These are phyloP conservation scores for Microctenopoma steveboyesi DNA, from an alignment of 2,797 vertebrate species.

Conservation along the genomic window DNA sequence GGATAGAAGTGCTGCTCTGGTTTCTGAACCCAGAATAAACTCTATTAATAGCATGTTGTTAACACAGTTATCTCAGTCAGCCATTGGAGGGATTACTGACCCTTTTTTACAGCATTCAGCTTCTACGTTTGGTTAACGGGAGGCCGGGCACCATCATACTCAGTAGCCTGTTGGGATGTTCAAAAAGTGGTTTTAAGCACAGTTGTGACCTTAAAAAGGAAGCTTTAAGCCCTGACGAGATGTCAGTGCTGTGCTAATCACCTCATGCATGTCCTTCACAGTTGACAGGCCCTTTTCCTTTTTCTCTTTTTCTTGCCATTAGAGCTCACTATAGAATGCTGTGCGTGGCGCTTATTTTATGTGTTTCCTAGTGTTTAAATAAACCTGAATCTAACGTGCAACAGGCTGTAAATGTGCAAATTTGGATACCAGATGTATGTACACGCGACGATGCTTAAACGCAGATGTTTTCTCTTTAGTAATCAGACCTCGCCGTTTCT, in stretches of 20 bases:
- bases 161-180: constrained; percentile 40
- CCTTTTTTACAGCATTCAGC: constrained; percentile 45
- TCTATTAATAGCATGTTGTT: constrained; percentile 64
- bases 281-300: constrained; percentile 57
- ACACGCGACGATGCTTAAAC: background rate
- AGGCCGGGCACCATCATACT: constrained; percentile 16
- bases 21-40: constrained; percentile 69
- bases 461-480: background rate
- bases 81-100: constrained; percentile 49
- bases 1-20: constrained; percentile 59
- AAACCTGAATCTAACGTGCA: background rate
- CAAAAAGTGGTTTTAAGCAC: constrained; percentile 39
- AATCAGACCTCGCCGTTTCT: background rate
- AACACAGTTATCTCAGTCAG: constrained; percentile 63
- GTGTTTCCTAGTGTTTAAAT: background rate
- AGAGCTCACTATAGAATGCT: background rate
- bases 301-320: constrained; percentile 34
- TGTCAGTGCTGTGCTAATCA: constrained; percentile 60
- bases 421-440: background rate
- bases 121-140: constrained; percentile 36
- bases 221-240: constrained; percentile 48
- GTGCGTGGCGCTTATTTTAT: background rate
- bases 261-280: constrained; percentile 60
- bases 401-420: background rate
- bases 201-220: constrained; percentile 68